A percentile compares a stretch with the other conserved stretches of the same genome.
These are phyloP conservation scores for Cygnus atratus DNA, from an alignment of 2,113 vertebrate genomes.

Conservation along the genomic window DNA sequence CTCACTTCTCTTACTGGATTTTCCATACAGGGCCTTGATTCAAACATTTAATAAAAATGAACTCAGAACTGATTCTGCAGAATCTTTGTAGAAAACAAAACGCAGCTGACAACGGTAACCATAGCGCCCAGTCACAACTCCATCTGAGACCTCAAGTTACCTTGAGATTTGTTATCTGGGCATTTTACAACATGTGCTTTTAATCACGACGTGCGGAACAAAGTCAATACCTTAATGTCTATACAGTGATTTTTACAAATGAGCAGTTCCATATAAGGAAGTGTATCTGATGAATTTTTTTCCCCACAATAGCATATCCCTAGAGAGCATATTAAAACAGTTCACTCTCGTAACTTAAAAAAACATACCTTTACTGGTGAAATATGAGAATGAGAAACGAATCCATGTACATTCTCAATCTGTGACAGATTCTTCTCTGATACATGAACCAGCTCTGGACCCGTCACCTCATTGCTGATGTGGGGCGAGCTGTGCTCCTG, in stretches of 20 bases:
- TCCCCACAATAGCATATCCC: neutral
- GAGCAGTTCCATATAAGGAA: neutral
- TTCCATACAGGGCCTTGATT: neutral
- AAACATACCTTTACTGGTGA: conserved; percentile 94
- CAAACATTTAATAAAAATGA: neutral
- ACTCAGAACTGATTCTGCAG: neutral
- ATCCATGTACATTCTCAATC: conserved; percentile 94
- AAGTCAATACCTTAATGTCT: neutral
- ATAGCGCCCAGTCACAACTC: neutral
- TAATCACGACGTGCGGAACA: neutral
- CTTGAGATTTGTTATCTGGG: neutral
- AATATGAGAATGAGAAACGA: conserved; percentile 94
- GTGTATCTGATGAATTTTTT: fast-evolving
- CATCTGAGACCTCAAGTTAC: neutral
- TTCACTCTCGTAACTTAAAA: neutral
- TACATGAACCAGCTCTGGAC: conserved; percentile 93
- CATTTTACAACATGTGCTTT: neutral
- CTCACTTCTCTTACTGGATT: neutral
- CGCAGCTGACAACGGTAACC: fast-evolving
- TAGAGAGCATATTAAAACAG: neutral
- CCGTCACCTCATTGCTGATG: conserved; percentile 81
- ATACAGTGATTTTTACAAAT: neutral
- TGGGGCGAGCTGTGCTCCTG: conserved; percentile 90
- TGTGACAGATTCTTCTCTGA: conserved; percentile 94
- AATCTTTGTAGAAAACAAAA: neutral